Evolutionary conservation across 2,113 vertebrate species (phyloP), one percentile per base, ranked within the genome.

Genomic region (Hyla sarda): DNA sequence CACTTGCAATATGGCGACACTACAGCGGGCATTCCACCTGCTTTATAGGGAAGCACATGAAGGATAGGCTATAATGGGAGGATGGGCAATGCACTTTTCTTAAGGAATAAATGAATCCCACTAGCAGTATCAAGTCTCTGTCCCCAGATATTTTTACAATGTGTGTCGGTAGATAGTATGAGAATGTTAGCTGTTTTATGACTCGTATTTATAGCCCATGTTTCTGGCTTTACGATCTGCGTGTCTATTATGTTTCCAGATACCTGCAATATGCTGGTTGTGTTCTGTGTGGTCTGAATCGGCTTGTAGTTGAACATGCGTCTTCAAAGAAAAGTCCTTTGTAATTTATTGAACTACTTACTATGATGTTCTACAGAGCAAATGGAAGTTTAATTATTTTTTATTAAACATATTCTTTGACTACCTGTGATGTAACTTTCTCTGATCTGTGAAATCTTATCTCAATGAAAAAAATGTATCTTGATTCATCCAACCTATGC

Each of bases 301-400:
- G 96, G 95, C 95, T 97, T 98, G 97, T 98, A 98, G 97, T 98
- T 96, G 94, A 97, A 97, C 94, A 96, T 93, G 91, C 93, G 95
- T 98, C 97, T 98, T 97, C 48, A 86, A 30, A 86, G 96, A 97
- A 94, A 96, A 98, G 97, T 99, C 94, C 96, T 98, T 98, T 99
- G 97, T 99, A 99, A 99, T 99, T 99, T 99, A 99, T 99, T 99
- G 96, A 98, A 97, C 99, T 99, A 97, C 97, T 99, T 99, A 99
- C 97, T 99, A 99, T 99, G 97, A 98, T 98, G 97, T 99, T 98
- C 96, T 98, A 99, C 98, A 98, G 97, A 99, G 97, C 96, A 99
- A 98, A 99, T 97, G 96, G 97, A 99, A 98, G 97, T 99, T 99
- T 99, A 99, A 99, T 99, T 99, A 99, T 99, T 99, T 95, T 99